A percentile compares a stretch with the other conserved stretches of the same genome.
Evolutionary conservation across 2,113 vertebrate species (phyloP).

Genomic region (Zosterops hypoxanthus): DNA sequence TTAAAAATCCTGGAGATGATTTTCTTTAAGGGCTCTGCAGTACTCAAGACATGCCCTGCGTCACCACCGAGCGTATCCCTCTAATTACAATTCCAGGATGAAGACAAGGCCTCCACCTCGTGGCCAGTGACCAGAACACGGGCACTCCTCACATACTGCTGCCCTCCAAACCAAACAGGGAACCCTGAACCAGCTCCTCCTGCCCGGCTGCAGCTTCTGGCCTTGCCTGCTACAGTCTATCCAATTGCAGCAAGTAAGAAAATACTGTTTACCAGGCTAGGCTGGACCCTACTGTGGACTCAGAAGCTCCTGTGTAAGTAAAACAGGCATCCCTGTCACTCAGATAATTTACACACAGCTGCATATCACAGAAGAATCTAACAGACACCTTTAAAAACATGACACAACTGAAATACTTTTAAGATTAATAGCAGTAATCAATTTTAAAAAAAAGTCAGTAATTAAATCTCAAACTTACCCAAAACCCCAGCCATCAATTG

Average conservation of each 20-base stretch:
- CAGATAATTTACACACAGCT: background rate
- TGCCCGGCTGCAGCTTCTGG: background rate
- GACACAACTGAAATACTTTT: background rate
- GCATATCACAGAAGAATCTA: background rate
- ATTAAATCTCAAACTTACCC: constrained; percentile 76
- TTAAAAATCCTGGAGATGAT: background rate
- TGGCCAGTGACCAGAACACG: constrained; percentile 23
- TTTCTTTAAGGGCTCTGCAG: background rate
- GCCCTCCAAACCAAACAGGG: background rate
- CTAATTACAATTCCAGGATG: background rate
- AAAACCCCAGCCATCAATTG: constrained; percentile 96
- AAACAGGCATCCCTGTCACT: background rate
- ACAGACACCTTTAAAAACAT: background rate
- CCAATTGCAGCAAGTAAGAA: background rate
- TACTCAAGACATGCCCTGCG: background rate
- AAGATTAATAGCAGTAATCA: background rate
- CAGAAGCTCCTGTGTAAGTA: background rate
- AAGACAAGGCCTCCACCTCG: constrained; percentile 58
- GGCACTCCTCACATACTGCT: background rate
- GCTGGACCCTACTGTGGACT: background rate
- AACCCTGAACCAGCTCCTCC: background rate
- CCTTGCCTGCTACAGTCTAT: background rate
- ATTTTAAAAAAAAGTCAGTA: background rate
- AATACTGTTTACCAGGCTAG: background rate
- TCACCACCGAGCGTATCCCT: rapidly evolving